Conservation (phyloP, 2,888 invertebrate genomes). For the Pseudococcus longispinus region DNA sequence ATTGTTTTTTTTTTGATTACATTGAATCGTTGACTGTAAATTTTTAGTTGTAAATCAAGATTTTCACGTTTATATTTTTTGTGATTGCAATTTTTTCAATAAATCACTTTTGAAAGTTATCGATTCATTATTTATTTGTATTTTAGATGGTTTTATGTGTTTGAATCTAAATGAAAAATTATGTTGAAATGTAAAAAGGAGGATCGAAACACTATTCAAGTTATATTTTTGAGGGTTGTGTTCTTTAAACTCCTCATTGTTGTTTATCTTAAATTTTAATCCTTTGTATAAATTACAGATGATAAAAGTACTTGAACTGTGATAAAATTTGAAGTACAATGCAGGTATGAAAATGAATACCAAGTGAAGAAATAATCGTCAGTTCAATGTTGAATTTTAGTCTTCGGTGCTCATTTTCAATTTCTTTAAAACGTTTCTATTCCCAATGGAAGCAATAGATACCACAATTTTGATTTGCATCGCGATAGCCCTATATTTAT, state of each 20-base stretch:
- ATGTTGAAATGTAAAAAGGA: too few relatives aligned
- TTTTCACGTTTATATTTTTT: conserved; percentile 37
- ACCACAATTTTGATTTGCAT: not conserved
- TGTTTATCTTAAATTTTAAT: not conserved
- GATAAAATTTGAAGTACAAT: not conserved
- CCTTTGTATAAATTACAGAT: not conserved
- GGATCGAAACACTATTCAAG: too few relatives aligned
- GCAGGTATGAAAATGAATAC: not conserved
- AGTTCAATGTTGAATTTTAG: not conserved
- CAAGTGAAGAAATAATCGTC: not conserved
- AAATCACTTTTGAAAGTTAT: conserved; percentile 7
- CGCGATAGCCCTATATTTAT: not conserved
- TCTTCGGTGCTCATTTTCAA: not conserved
- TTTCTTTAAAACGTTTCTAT: not conserved
- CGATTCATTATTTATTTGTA: not conserved
- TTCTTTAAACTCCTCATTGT: too few relatives aligned
- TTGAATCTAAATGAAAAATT: too few relatives aligned
- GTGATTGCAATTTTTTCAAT: conserved; percentile 13
- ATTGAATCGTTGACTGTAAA: conserved; percentile 22
- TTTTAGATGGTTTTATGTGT: too few relatives aligned
- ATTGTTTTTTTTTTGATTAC: not conserved
- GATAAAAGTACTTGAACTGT: not conserved
- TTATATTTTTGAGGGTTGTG: not conserved
- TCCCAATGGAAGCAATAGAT: not conserved
- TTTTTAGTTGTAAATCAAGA: conserved; percentile 24